phyloP scores from a whole-genome alignment of 2,888 invertebrate species.

The Limnephilus lunatus region DNA sequence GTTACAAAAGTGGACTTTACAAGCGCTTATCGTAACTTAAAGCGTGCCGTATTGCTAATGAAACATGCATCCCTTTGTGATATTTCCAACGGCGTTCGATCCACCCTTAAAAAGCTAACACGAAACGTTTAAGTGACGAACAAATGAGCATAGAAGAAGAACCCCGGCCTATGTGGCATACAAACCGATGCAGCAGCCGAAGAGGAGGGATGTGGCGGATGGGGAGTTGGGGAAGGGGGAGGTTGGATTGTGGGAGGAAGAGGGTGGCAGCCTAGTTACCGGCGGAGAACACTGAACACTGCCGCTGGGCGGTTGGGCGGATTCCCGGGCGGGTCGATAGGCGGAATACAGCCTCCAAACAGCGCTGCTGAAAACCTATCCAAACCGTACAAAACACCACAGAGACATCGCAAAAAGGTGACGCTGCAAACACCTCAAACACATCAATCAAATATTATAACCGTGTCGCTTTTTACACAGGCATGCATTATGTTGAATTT shows the following conservation, averaged over 20 bases:
- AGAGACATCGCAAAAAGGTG: conserved; percentile 8
- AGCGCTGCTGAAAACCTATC: neutral
- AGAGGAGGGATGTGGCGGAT: neutral
- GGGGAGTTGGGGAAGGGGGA: neutral
- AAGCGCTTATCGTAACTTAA: neutral
- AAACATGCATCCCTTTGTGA: neutral
- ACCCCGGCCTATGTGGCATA: neutral
- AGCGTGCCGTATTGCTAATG: neutral
- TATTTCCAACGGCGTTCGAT: neutral
- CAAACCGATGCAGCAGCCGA: conserved; percentile 21
- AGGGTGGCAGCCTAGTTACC: neutral
- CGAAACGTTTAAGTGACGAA: conserved; percentile 21
- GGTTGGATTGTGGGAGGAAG: neutral
- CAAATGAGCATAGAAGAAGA: conserved; percentile 22
- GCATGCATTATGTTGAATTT: neutral
- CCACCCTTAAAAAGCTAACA: conserved; percentile 4
- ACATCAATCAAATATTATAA: neutral
- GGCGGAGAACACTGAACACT: conserved; percentile 24
- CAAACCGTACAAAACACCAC: neutral
- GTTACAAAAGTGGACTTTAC: neutral
- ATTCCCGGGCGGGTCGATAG: conserved; percentile 42
- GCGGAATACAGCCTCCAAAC: conserved; percentile 36
- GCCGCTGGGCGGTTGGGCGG: conserved; percentile 20
- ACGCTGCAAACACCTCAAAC: neutral
- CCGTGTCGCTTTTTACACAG: neutral